phyloP scores from a whole-genome alignment of 2,888 invertebrate species.

The Asteroscopus sphinx region DNA sequence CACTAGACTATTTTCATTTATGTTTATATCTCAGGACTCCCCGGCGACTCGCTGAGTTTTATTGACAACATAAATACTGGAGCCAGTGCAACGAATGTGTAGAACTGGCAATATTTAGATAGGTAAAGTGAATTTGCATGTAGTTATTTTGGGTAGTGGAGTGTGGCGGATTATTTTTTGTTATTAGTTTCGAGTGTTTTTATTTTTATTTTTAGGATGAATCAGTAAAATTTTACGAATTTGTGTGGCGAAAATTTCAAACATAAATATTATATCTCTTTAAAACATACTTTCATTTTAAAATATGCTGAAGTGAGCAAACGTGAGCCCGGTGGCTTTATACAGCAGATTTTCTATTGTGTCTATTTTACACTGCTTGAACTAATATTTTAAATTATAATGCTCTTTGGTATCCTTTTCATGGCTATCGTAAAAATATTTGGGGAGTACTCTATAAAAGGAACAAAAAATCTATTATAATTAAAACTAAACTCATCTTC shows the following conservation, averaged over 20 bases:
- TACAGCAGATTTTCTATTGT: no score
- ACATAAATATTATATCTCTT: no score
- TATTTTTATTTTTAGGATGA: neutral
- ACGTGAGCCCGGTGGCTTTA: no score
- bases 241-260: neutral
- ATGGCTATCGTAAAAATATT: no score
- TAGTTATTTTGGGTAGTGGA: slow-evolving; percentile 34
- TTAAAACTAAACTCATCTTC: slow-evolving; percentile 20
- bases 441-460: neutral
- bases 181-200: slow-evolving; percentile 17
- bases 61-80: slow-evolving; percentile 85
- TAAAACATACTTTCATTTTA: no score
- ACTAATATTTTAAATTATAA: no score
- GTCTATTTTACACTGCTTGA: no score
- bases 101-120: slow-evolving; percentile 58
- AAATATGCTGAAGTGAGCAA: no score
- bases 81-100: slow-evolving; percentile 60
- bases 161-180: slow-evolving; percentile 16
- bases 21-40: slow-evolving; percentile 76
- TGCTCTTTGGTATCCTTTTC: no score
- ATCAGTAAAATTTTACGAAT: neutral
- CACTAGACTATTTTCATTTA: slow-evolving; percentile 78
- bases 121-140: slow-evolving; percentile 52
- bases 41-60: slow-evolving; percentile 77
- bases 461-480: neutral